Base-by-base conservation (phyloP, 2,797 vertebrate species). In the Coilia nasus region DNA sequence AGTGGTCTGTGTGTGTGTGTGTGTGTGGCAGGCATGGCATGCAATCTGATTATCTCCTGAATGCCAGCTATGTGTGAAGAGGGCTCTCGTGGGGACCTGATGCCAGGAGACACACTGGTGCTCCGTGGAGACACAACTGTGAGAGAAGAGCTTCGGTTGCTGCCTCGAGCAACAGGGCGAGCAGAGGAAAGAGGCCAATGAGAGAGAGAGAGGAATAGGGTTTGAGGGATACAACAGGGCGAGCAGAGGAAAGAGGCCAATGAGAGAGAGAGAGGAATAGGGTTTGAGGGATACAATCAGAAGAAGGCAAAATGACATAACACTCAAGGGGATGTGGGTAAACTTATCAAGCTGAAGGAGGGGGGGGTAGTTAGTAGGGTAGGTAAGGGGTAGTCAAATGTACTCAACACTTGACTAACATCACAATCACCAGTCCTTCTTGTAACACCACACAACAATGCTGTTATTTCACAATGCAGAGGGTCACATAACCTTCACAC, bases 31-130 rank as follows among this genome's bases (percentile, higher is more conserved):
- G 59, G 64, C 19, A 83, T 50, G 87, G 83, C 83, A 88, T 41
- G 60, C 85, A 71, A 88, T 81, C 81, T 78, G 64, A 60, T 89
- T 85, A 84, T 83, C 80, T 78, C 25, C 62, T 11, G 86, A 82
- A 84, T 82, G 81, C 23, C 82, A 82, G 60, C 60, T 78, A 84
- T 81, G 81, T 78, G 62, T 54, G 46, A 81, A 12, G 50, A 54
- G 50, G 41, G 67, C 78, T 41, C 89, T 87, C 89, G 84, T 47
- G 83, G 35, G 60, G 50, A n/a, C 54, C 57, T 71, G 57, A 14
- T 71, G 64, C 81, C 56, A 56, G 35, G 17, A 28, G 35, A 19
- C 44, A 23, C 78, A 19, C 1, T 6, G 35, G 44, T n/a, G 59
- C 59, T 6, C 17, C 14, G 28, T 5, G 19, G n/a, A 41, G 35